phyloP scores from a whole-genome alignment of 2,888 invertebrate genomes.

The Suillia variegata region DNA sequence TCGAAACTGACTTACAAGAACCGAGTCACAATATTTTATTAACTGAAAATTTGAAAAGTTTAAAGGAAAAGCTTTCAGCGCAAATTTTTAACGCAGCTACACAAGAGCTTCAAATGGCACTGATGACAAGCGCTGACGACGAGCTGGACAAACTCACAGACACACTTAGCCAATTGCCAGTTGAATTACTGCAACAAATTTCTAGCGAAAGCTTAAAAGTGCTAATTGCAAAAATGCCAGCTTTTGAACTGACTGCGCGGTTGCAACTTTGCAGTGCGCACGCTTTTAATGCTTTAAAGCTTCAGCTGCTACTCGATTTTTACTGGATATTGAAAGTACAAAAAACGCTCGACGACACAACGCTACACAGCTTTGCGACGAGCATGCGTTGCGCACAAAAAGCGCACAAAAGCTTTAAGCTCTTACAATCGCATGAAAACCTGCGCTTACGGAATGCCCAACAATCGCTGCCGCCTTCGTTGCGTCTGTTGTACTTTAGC shows the following conservation, averaged over 20 bases:
- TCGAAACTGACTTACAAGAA: no score
- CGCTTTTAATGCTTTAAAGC: conserved; percentile 31
- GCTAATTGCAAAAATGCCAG: no score
- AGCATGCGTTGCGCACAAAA: no score
- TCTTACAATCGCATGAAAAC: conserved; percentile 8
- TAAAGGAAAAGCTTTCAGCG: background rate
- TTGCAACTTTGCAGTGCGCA: conserved; percentile 16
- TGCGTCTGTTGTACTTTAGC: conserved; percentile 30
- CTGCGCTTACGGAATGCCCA: conserved; percentile 40
- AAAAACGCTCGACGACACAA: conserved; percentile 9
- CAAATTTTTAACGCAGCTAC: background rate
- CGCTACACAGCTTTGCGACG: conserved; percentile 35
- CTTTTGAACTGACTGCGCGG: background rate
- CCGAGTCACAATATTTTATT: no score
- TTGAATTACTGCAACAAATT: background rate
- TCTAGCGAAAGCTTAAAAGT: background rate
- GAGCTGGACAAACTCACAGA: background rate
- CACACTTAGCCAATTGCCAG: no score
- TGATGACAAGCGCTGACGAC: no score
- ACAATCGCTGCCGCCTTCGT: conserved; percentile 33
- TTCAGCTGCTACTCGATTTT: conserved; percentile 35
- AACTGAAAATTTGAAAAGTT: background rate
- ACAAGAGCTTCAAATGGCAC: background rate
- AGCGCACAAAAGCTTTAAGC: conserved; percentile 2
- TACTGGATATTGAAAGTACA: conserved; percentile 35